Percentiles rank a stretch among this genome's conserved stretches.
Conservation (phyloP, 2,797 vertebrate genomes). For the Eulemur coronatus region DNA sequence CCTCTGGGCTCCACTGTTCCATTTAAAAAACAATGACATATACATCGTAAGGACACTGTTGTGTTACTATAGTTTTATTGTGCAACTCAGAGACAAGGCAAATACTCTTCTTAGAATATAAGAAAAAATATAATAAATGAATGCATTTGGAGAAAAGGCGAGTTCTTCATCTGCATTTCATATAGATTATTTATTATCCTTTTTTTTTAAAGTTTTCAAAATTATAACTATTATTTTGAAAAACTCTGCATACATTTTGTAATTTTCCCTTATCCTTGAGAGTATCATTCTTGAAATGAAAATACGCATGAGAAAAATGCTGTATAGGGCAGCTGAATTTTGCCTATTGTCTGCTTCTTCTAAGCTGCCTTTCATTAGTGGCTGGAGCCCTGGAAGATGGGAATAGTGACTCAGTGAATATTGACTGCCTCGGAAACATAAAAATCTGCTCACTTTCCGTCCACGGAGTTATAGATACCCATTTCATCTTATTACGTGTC, state of each 20-base stretch:
- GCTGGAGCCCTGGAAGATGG: not conserved
- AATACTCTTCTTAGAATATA: not conserved
- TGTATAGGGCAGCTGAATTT: slow-evolving; percentile 22
- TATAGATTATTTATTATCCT: not conserved
- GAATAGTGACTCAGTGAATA: not conserved
- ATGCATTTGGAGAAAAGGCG: not conserved
- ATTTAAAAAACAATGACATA: slow-evolving; percentile 10
- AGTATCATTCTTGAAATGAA: not conserved
- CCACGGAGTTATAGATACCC: not conserved
- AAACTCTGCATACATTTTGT: not conserved
- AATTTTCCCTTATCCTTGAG: not conserved
- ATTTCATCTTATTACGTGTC: not conserved
- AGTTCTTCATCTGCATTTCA: not conserved
- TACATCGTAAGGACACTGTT: accelerated
- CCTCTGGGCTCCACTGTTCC: not conserved
- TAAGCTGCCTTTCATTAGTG: slow-evolving; percentile 33
- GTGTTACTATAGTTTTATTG: not conserved
- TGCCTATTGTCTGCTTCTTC: slow-evolving; percentile 49
- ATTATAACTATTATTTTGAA: not conserved
- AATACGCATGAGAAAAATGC: not conserved
- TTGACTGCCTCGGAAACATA: slow-evolving; percentile 1
- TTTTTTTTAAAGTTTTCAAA: slow-evolving; percentile 10
- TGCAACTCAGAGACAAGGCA: not conserved
- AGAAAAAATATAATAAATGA: not conserved
- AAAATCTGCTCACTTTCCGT: not conserved